Conservation (phyloP, 2,888 invertebrate genomes). For the Flexamia atlantica region DNA sequence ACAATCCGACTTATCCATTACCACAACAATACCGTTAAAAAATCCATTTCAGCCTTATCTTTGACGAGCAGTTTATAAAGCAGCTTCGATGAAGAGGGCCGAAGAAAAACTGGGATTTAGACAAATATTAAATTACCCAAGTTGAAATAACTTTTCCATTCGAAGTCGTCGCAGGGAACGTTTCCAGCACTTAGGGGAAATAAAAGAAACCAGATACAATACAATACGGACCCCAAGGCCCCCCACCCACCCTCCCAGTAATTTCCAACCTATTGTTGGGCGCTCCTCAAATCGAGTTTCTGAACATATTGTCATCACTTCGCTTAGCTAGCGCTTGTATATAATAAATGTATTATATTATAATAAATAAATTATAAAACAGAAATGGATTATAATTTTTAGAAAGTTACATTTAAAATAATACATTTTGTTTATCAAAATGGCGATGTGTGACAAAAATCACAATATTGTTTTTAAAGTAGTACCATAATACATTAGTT, state of each 20-base stretch:
- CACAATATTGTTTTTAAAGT: too few relatives aligned
- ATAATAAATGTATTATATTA: too few relatives aligned
- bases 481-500: too few relatives aligned
- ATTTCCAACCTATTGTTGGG: conserved; percentile 28
- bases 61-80: neutral
- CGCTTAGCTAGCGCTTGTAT: neutral
- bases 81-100: neutral
- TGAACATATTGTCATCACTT: conserved; percentile 17
- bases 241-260: neutral
- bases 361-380: too few relatives aligned
- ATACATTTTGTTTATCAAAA: too few relatives aligned
- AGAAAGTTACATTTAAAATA: too few relatives aligned
- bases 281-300: conserved; percentile 37
- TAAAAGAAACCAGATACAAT: conserved; percentile 51
- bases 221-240: neutral
- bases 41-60: neutral
- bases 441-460: too few relatives aligned
- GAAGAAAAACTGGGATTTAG: conserved; percentile 7
- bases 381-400: too few relatives aligned
- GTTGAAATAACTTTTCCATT: conserved; percentile 55
- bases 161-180: conserved; percentile 13
- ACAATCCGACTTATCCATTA: neutral
- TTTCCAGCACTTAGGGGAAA: conserved; percentile 52
- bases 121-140: conserved; percentile 51
- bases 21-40: neutral